Evolutionary conservation across 2,113 vertebrate genomes (phyloP).

Genomic region (Aepyceros melampus): DNA sequence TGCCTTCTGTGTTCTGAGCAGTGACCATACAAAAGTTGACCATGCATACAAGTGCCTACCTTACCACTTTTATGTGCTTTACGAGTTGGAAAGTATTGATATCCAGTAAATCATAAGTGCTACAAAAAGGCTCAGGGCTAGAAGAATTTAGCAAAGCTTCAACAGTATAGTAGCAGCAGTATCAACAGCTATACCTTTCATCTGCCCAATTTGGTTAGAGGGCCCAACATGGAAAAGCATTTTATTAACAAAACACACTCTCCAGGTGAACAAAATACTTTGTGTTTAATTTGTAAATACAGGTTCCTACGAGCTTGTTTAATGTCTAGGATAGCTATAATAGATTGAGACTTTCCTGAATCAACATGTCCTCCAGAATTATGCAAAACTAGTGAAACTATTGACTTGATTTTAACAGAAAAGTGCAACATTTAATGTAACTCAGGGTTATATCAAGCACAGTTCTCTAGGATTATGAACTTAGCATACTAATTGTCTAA

Average conservation of each 20-base stretch:
- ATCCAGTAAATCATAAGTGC: not conserved
- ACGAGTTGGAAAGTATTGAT: not conserved
- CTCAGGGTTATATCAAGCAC: not conserved
- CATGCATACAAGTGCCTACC: not conserved
- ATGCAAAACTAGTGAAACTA: not conserved
- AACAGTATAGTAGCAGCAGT: too few relatives aligned
- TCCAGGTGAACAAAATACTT: not conserved
- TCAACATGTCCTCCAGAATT: slow-evolving; percentile 2
- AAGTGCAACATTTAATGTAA: not conserved
- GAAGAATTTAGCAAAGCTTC: not conserved
- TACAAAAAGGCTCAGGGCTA: not conserved
- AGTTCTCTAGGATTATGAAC: not conserved
- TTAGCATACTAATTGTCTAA: not conserved
- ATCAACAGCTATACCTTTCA: not conserved
- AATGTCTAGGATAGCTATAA: not conserved
- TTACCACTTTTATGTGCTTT: not conserved
- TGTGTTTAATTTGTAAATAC: not conserved
- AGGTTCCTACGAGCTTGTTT: not conserved
- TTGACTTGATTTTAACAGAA: not conserved
- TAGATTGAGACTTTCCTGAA: not conserved
- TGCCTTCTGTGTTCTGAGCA: not conserved
- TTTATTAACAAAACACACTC: not conserved
- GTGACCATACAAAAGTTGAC: not conserved
- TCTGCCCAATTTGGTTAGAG: not conserved
- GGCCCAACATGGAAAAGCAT: accelerated